These are phyloP conservation scores for Halcyon chelicuti DNA, from an alignment of 2,797 vertebrate genomes.

Conservation along the genomic window DNA sequence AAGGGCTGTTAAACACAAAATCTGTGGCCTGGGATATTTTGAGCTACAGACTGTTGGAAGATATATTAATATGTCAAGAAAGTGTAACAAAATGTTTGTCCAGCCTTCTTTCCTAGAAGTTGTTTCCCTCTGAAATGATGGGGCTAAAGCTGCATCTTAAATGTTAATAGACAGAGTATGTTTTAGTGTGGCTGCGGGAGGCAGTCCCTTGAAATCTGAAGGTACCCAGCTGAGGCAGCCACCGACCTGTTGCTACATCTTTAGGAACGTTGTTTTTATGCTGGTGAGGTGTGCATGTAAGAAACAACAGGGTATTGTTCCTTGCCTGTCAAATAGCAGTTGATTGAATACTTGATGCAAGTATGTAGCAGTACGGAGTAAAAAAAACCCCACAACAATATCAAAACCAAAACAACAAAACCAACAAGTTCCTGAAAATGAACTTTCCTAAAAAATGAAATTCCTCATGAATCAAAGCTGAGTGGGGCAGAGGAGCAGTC, in stretches of 20 bases:
- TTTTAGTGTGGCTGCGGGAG: not conserved
- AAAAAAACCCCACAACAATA: not conserved
- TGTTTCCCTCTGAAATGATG: not conserved
- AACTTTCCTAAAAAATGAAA: not conserved
- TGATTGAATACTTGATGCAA: not conserved
- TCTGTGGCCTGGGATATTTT: not conserved
- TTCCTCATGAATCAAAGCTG: not conserved
- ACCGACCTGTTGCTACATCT: rapidly evolving
- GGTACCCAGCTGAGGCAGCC: not conserved
- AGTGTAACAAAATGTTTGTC: not conserved
- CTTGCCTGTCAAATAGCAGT: not conserved
- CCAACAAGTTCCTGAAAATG: not conserved
- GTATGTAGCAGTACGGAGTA: not conserved
- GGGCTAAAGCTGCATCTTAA: not conserved
- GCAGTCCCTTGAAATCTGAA: not conserved
- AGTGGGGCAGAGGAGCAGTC: not conserved
- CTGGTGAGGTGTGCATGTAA: rapidly evolving
- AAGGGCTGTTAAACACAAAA: not conserved
- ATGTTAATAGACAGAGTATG: not conserved
- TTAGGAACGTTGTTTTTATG: not conserved
- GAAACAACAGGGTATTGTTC: not conserved
- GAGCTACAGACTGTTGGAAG: not conserved
- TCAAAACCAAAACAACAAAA: not conserved
- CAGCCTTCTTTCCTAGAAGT: not conserved
- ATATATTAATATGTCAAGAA: not conserved